These are phyloP conservation scores for Caretta caretta DNA, from an alignment of 2,113 vertebrate genomes.

Conservation along the genomic window DNA sequence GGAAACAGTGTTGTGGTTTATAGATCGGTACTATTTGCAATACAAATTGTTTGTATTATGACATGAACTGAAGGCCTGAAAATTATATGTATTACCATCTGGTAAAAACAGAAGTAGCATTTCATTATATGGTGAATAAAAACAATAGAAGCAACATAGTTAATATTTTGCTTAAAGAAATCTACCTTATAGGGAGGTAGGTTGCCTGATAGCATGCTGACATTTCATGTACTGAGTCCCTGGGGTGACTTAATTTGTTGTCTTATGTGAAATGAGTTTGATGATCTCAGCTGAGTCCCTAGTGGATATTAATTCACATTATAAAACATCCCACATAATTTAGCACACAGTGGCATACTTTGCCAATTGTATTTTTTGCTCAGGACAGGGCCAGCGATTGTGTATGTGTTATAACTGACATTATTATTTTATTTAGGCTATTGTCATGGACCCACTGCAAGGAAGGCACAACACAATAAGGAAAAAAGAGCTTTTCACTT, in stretches of 20 bases:
- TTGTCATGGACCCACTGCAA: slow-evolving; percentile 8
- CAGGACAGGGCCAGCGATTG: slow-evolving; percentile 64
- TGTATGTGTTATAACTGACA: slow-evolving; percentile 25
- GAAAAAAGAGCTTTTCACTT: slow-evolving; percentile 23
- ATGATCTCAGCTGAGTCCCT: slow-evolving; percentile 83
- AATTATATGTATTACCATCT: slow-evolving; percentile 76
- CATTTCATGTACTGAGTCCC: slow-evolving; percentile 75
- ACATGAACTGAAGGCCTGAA: slow-evolving; percentile 70
- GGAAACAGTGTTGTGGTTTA: slow-evolving; percentile 59
- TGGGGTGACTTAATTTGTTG: slow-evolving; percentile 84
- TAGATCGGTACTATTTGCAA: slow-evolving; percentile 69
- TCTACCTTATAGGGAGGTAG: slow-evolving; percentile 68
- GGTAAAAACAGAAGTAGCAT: slow-evolving; percentile 76
- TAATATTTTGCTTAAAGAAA: slow-evolving; percentile 74
- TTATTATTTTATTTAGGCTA: not conserved
- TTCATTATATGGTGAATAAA: slow-evolving; percentile 71
- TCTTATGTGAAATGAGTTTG: slow-evolving; percentile 86
- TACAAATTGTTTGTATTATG: slow-evolving; percentile 73
- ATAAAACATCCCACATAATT: slow-evolving; percentile 82
- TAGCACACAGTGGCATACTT: slow-evolving; percentile 77
- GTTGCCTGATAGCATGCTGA: slow-evolving; percentile 58
- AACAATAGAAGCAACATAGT: slow-evolving; percentile 58
- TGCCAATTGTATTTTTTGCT: slow-evolving; percentile 68
- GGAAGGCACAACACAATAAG: slow-evolving; percentile 1
- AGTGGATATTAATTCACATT: slow-evolving; percentile 82